Base-by-base conservation (phyloP, 2,113 vertebrate species). In the Gopherus flavomarginatus region DNA sequence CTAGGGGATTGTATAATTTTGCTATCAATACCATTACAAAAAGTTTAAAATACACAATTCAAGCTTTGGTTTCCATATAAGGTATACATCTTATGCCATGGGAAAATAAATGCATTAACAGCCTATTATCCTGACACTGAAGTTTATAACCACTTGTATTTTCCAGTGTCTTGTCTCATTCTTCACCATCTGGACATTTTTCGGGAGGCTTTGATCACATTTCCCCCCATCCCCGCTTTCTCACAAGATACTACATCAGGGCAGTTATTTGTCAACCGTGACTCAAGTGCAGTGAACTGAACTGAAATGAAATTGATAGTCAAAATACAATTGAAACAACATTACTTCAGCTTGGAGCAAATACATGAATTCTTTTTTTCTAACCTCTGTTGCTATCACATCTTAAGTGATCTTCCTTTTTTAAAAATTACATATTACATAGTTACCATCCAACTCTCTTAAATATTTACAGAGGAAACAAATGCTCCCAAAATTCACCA, bases 211-310 rank as follows among this genome's bases (percentile, higher is more conserved):
- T 79, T 85, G 87, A 84, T 47, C 81, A 13, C 1, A 53, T 50
- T 75, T 78, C 35, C 10, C 85, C 72, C 83, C 82, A 75, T 85
- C 49, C 24, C 27, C 85, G n/a, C 24, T 27, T 80, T 91, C 84
- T 80, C 29, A 1, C 65, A 91, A 35, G 53, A 72, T 87, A 16
- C 4, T 85, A 44, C 3, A 57, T 94, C 21, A 2, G 47, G 69
- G 47, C 56, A 95, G 80, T 92, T 42, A 57, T 91, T 96, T 38
- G 77, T 95, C 80, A 92, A 91, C 50, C 26, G 8, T 95, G 87
- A 85, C 42, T 19, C 6, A 44, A 92, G n/a, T 72, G 57, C 49
- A 52, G 35, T 83, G 82, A 38, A 87, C 56, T 53, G 53, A 87
- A 78, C 44, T 53, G 53, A 87, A 78, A 44, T 59, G 65, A 86